These are phyloP conservation scores for Agapornis canus DNA, from an alignment of 2,797 vertebrate species.

Conservation along the genomic window DNA sequence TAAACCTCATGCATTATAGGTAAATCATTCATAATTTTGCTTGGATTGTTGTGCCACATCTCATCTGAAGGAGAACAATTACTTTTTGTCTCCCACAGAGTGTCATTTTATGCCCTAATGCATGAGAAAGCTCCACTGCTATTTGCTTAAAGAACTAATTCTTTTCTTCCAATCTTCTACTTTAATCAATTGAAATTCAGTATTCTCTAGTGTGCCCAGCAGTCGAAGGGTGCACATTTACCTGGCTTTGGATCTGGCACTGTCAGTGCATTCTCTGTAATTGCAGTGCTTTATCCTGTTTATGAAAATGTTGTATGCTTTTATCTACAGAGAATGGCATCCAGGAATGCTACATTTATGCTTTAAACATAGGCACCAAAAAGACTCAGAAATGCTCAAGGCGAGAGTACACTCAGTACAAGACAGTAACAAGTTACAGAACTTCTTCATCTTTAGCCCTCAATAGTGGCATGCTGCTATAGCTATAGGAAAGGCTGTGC, in stretches of 20 bases:
- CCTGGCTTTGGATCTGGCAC: neutral
- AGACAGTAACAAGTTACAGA: constrained; percentile 37
- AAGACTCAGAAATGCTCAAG: constrained; percentile 12
- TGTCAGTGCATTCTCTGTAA: constrained; percentile 11
- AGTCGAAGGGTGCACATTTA: neutral
- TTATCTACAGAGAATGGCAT: constrained; percentile 1
- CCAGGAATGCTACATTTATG: neutral
- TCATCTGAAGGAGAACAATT: constrained; percentile 55
- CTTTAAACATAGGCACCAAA: constrained; percentile 36
- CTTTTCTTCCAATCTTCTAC: constrained; percentile 21
- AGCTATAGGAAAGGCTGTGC: constrained; percentile 35
- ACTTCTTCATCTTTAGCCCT: constrained; percentile 61
- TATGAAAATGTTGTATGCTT: constrained; percentile 41
- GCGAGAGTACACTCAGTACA: neutral
- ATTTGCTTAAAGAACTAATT: constrained; percentile 5
- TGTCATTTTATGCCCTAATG: constrained; percentile 46
- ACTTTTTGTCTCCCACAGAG: constrained; percentile 39
- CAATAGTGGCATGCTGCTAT: constrained; percentile 36
- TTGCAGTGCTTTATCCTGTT: constrained; percentile 31
- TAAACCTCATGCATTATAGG: constrained; percentile 14
- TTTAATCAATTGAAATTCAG: constrained; percentile 28
- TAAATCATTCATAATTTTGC: constrained; percentile 59
- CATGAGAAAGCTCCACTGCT: neutral
- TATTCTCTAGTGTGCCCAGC: neutral
- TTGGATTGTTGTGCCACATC: constrained; percentile 42